Percentiles rank a stretch among this genome's conserved stretches.
These are phyloP conservation scores for Cantharis rufa DNA, from an alignment of 2,888 invertebrate species.

Conservation along the genomic window DNA sequence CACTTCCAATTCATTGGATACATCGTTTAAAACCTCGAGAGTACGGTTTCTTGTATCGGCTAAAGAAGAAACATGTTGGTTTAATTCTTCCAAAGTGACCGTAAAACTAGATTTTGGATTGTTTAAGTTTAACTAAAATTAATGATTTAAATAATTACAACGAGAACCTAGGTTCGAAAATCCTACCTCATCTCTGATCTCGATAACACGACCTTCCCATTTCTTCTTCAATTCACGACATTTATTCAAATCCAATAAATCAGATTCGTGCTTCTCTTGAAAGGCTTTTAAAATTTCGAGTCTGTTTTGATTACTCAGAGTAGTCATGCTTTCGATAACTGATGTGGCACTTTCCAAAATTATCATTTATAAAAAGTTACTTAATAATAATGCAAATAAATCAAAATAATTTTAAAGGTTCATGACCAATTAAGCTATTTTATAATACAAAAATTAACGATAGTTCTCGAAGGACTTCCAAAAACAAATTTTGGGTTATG, in stretches of 20 bases:
- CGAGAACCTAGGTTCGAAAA: not conserved
- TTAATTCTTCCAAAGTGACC: not conserved
- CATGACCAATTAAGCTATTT: not conserved
- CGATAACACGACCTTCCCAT: conserved; percentile 52
- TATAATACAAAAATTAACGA: not conserved
- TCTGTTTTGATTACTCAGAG: not conserved
- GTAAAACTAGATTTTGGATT: not conserved
- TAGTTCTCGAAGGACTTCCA: not conserved
- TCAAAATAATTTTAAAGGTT: not conserved
- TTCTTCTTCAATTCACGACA: conserved; percentile 57
- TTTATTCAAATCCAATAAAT: conserved; percentile 60
- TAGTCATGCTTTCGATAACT: not conserved
- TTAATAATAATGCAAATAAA: not conserved
- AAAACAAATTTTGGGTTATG: not conserved
- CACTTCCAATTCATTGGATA: conserved; percentile 57
- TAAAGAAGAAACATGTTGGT: not conserved
- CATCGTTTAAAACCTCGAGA: conserved; percentile 33
- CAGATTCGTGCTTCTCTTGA: conserved; percentile 57
- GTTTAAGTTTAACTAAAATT: conserved; percentile 7
- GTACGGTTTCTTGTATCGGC: not conserved
- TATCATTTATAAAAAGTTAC: not conserved
- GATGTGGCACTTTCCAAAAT: not conserved
- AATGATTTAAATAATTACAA: conserved; percentile 10
- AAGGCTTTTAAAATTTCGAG: conserved; percentile 14
- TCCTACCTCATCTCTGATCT: conserved; percentile 56